Percentiles rank a stretch among this genome's conserved stretches.
phyloP scores from a whole-genome alignment of 2,797 vertebrate genomes.

The Cossypha polioptera region DNA sequence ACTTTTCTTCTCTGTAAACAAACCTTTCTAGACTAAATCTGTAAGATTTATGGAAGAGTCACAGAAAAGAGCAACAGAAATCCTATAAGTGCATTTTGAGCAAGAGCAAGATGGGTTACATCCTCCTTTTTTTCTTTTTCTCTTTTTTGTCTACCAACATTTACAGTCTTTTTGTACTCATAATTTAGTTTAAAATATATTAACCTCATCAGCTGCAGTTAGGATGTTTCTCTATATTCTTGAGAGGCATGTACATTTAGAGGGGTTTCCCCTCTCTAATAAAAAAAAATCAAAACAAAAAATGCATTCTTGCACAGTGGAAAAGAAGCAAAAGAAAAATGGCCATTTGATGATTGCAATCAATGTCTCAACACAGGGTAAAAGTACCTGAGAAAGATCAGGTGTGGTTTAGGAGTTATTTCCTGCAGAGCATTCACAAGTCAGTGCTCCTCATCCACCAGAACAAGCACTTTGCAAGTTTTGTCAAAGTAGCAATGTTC shows the following conservation, averaged over 20 bases:
- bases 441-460: neutral
- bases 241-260: neutral
- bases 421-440: neutral
- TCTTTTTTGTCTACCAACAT: neutral
- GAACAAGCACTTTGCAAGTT: neutral
- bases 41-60: neutral
- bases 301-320: neutral
- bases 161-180: neutral
- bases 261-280: neutral
- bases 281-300: neutral
- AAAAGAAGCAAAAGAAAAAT: neutral
- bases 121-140: neutral
- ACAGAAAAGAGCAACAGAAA: neutral
- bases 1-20: neutral
- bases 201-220: neutral
- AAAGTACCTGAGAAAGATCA: neutral
- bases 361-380: neutral
- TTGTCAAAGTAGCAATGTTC: neutral
- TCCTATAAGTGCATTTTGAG: neutral
- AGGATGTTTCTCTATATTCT: neutral
- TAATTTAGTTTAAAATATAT: neutral
- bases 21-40: neutral
- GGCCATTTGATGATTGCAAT: fast-evolving
- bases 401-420: neutral
- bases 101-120: neutral